A percentile compares a stretch with the other conserved stretches of the same genome.
Conservation (phyloP, 2,888 invertebrate genomes). For the Caenorhabditis sp. region DNA sequence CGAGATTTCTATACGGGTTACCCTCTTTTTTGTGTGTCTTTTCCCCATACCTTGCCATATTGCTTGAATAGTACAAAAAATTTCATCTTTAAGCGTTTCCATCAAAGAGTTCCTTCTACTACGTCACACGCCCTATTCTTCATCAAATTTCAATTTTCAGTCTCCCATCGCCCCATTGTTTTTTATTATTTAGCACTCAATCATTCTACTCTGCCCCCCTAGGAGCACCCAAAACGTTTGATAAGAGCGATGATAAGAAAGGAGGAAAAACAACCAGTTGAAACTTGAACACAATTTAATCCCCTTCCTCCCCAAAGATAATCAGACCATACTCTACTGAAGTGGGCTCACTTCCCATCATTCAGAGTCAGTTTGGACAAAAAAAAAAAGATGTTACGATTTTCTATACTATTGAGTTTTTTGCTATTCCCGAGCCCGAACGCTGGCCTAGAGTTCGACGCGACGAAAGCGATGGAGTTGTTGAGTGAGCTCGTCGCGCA, state of each 20-base stretch:
- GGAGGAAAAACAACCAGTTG: slow-evolving; percentile 14
- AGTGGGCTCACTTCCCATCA: not conserved
- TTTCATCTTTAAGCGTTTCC: too few species aligned
- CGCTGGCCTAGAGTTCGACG: slow-evolving; percentile 33
- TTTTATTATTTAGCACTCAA: slow-evolving; percentile 23
- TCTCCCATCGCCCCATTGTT: not conserved
- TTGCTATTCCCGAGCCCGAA: not conserved
- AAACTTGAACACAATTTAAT: not conserved
- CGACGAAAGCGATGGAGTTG: slow-evolving; percentile 44
- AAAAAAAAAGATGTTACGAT: not conserved
- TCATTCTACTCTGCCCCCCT: slow-evolving; percentile 7
- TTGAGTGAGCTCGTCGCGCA: slow-evolving; percentile 47
- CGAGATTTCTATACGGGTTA: too few species aligned
- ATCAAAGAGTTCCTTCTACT: too few species aligned
- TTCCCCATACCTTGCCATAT: not conserved
- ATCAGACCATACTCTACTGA: not conserved
- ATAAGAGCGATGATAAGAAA: slow-evolving; percentile 22
- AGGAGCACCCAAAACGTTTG: not conserved
- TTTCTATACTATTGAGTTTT: not conserved
- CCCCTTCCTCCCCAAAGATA: too few species aligned
- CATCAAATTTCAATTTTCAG: not conserved
- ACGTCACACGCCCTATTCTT: too few species aligned
- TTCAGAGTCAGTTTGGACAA: not conserved
- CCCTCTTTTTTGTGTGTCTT: slow-evolving; percentile 2
- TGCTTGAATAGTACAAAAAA: too few species aligned